Conservation (phyloP, 1,140 invertebrate genomes). For the Hylaeus anthracinus region DNA sequence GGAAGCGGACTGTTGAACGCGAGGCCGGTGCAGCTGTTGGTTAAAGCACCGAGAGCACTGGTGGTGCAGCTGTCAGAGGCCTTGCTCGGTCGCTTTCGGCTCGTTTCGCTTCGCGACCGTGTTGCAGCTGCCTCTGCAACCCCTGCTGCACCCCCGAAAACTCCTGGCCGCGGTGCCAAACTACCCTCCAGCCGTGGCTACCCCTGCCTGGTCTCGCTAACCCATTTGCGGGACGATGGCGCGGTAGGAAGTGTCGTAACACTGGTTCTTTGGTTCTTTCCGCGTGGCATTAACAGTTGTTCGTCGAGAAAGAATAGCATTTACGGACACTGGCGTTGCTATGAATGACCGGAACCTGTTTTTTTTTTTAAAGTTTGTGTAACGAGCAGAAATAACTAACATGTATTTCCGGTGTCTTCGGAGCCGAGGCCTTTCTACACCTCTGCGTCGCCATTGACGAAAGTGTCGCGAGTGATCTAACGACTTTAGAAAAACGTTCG, state of each 20-base stretch:
- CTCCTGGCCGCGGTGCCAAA: slow-evolving; percentile 14
- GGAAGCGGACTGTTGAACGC: slow-evolving; percentile 66
- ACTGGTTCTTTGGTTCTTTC: not conserved
- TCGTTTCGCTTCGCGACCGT: slow-evolving; percentile 29
- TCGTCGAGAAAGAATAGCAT: too few species aligned
- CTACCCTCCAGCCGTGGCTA: slow-evolving; percentile 26
- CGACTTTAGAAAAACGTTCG: too few species aligned
- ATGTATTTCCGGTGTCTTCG: too few species aligned
- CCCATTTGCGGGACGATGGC: slow-evolving; percentile 4
- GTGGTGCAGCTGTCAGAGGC: slow-evolving; percentile 70
- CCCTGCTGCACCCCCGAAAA: slow-evolving; percentile 72
- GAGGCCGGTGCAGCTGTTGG: slow-evolving; percentile 73
- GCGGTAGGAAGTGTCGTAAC: slow-evolving; percentile 2
- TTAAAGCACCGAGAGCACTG: slow-evolving; percentile 71
- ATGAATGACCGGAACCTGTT: too few species aligned
- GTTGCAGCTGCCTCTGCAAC: slow-evolving; percentile 74
- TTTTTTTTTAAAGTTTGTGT: too few species aligned
- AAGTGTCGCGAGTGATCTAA: too few species aligned
- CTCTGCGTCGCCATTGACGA: too few species aligned
- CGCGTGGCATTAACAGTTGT: too few species aligned
- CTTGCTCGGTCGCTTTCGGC: slow-evolving; percentile 50
- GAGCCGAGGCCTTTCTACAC: too few species aligned
- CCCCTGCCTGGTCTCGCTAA: slow-evolving; percentile 37
- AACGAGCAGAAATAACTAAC: too few species aligned
- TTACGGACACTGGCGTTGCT: too few species aligned